These are phyloP conservation scores for Meloidogyne exigua DNA, from an alignment of 1,140 invertebrate species.

Conservation along the genomic window DNA sequence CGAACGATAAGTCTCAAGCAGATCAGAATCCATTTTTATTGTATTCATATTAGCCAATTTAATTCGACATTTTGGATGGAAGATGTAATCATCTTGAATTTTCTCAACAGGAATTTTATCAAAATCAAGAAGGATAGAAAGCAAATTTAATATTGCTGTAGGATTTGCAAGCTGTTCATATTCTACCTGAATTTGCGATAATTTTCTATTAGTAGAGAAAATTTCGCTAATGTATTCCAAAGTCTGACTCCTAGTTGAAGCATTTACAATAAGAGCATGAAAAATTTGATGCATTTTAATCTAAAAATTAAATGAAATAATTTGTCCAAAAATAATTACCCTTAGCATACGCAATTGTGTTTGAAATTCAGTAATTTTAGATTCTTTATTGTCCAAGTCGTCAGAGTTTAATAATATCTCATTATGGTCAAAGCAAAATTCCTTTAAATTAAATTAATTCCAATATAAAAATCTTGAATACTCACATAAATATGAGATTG, in stretches of 20 bases:
- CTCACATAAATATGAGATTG: conserved; percentile 66
- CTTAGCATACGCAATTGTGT: conserved; percentile 14
- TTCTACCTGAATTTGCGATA: conserved; percentile 79
- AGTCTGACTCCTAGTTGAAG: conserved; percentile 74
- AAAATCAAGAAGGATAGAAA: conserved; percentile 73
- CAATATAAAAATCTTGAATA: conserved; percentile 22
- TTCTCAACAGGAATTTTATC: conserved; percentile 73
- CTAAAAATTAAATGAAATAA: conserved; percentile 63
- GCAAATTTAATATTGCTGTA: conserved; percentile 90
- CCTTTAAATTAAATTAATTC: conserved; percentile 24
- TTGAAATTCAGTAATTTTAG: conserved; percentile 34
- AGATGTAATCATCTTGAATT: conserved; percentile 82
- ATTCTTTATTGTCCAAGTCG: conserved; percentile 25
- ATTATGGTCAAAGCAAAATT: conserved; percentile 25
- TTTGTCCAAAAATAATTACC: conserved; percentile 22
- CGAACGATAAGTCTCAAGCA: conserved; percentile 76
- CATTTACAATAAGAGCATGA: conserved; percentile 79
- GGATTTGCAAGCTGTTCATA: conserved; percentile 81
- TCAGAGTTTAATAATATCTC: conserved; percentile 12
- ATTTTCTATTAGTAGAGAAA: conserved; percentile 78
- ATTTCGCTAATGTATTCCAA: conserved; percentile 77
- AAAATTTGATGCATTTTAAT: conserved; percentile 77
- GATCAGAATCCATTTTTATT: conserved; percentile 77
- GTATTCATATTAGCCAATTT: conserved; percentile 80
- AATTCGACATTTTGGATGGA: conserved; percentile 76